A percentile compares a stretch with the other conserved stretches of the same genome.
These are phyloP conservation scores for Hecatera dysodea DNA, from an alignment of 2,888 invertebrate genomes.

Conservation along the genomic window DNA sequence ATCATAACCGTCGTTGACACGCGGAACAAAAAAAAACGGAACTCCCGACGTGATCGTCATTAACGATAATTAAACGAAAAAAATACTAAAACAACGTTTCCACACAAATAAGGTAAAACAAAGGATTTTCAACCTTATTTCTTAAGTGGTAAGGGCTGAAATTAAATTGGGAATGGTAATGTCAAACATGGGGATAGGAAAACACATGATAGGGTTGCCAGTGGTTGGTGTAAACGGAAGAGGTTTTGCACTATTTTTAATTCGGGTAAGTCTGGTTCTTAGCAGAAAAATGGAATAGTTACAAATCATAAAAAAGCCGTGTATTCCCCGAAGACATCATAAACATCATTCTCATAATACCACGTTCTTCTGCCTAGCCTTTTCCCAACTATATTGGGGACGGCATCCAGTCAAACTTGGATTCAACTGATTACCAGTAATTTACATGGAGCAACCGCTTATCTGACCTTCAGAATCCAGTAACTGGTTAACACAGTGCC, in stretches of 20 bases:
- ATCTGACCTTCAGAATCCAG: too few relatives aligned
- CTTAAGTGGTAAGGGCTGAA: not conserved
- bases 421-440: too few relatives aligned
- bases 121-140: slow-evolving; percentile 37
- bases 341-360: too few relatives aligned
- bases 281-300: not conserved
- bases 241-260: not conserved
- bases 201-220: slow-evolving; percentile 56
- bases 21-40: slow-evolving; percentile 64
- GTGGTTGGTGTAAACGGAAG: slow-evolving; percentile 5
- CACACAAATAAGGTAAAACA: not conserved
- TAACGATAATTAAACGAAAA: slow-evolving; percentile 71
- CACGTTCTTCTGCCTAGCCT: too few relatives aligned
- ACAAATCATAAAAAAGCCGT: too few relatives aligned
- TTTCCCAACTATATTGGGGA: too few relatives aligned
- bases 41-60: slow-evolving; percentile 66
- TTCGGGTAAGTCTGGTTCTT: not conserved
- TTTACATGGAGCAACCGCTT: too few relatives aligned
- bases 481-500: too few relatives aligned
- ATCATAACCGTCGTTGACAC: slow-evolving; percentile 67
- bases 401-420: too few relatives aligned
- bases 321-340: too few relatives aligned
- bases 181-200: not conserved
- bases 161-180: slow-evolving; percentile 9
- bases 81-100: slow-evolving; percentile 38